Evolutionary conservation across 2,888 invertebrate genomes (phyloP).

Genomic region (Synanthedon myopaeformis): DNA sequence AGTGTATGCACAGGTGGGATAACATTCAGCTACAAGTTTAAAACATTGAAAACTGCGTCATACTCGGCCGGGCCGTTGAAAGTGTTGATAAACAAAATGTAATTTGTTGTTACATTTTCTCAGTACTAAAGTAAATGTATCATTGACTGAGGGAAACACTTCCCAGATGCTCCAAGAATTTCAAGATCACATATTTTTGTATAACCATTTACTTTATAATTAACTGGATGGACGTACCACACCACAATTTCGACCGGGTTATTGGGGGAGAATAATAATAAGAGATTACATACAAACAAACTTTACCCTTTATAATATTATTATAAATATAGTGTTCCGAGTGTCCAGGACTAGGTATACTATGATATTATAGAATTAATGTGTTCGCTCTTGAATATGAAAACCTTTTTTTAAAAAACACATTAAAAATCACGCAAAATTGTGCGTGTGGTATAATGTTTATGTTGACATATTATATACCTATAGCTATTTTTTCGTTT

Average conservation of each 20-base stretch:
- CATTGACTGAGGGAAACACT: slow-evolving; percentile 8
- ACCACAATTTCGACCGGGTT: neutral
- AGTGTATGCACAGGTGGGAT: slow-evolving; percentile 9
- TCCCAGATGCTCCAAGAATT: slow-evolving; percentile 15
- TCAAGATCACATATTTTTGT: slow-evolving; percentile 9
- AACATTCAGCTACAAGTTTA: slow-evolving; percentile 1
- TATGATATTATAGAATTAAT: too few relatives aligned
- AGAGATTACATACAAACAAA: too few relatives aligned
- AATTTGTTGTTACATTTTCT: slow-evolving; percentile 7
- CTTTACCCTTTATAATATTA: too few relatives aligned
- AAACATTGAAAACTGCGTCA: neutral
- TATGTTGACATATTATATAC: too few relatives aligned
- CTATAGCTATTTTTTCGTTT: too few relatives aligned
- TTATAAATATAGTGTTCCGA: too few relatives aligned
- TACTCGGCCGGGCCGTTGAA: neutral
- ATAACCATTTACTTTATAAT: neutral
- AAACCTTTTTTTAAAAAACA: too few relatives aligned
- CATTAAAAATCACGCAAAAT: too few relatives aligned
- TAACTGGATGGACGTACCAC: neutral
- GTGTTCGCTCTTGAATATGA: too few relatives aligned
- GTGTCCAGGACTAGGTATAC: too few relatives aligned
- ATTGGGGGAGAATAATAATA: neutral
- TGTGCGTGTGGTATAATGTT: too few relatives aligned
- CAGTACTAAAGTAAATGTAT: slow-evolving; percentile 3
- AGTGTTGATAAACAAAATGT: slow-evolving; percentile 5